Evolutionary conservation across 2,888 invertebrate species (phyloP).

Genomic region (Abrostola tripartita): DNA sequence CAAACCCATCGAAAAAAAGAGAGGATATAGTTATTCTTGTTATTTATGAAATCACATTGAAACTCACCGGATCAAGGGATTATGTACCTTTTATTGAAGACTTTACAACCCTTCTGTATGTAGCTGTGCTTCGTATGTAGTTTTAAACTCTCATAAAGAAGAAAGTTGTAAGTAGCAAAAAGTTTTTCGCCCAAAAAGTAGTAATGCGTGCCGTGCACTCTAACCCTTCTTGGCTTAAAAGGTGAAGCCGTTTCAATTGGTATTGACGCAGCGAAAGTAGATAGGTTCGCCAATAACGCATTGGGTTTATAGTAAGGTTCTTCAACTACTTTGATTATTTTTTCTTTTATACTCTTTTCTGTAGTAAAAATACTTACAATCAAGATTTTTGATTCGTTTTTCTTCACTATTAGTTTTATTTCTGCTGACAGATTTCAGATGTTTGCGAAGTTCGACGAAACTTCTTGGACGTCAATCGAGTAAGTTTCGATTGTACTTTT

Average conservation of each 20-base stretch:
- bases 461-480: constrained; percentile 24
- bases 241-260: constrained; percentile 21
- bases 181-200: constrained; percentile 20
- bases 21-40: neutral
- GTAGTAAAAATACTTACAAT: constrained; percentile 51
- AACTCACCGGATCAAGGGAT: constrained; percentile 22
- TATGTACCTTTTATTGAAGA: constrained; percentile 21
- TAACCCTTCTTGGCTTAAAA: constrained; percentile 18
- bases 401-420: constrained; percentile 57
- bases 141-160: constrained; percentile 37
- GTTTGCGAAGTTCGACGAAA: constrained; percentile 22
- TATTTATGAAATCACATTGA: constrained; percentile 2
- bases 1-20: neutral
- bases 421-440: constrained; percentile 55
- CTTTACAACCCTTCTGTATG: constrained; percentile 20
- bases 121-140: constrained; percentile 38
- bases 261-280: constrained; percentile 14
- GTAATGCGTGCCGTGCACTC: constrained; percentile 18
- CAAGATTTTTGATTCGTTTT: constrained; percentile 51
- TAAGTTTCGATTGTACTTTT: constrained; percentile 31
- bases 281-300: constrained; percentile 21
- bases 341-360: constrained; percentile 35
- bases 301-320: constrained; percentile 26
- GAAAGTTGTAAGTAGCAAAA: constrained; percentile 26
- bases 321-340: constrained; percentile 28